Percentiles rank a stretch among this genome's conserved stretches.
Evolutionary conservation across 2,888 invertebrate species (phyloP).

Genomic region (Caenorhabditis sp.): DNA sequence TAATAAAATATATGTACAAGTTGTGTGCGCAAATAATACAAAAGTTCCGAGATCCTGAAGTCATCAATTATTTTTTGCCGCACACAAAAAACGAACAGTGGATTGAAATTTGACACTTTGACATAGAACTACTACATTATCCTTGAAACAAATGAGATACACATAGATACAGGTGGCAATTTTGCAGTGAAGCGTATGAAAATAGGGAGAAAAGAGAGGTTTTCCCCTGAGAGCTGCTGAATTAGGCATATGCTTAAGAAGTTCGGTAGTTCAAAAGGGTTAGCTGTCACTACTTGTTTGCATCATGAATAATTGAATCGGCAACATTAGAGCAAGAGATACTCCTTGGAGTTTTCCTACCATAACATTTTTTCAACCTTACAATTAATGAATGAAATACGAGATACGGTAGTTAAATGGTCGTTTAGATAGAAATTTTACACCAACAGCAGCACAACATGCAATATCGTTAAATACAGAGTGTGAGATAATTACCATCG

Average conservation of each 20-base stretch:
- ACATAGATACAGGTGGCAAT: not conserved
- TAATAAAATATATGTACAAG: conserved; percentile 1
- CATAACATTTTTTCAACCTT: not conserved
- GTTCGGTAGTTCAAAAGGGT: not conserved
- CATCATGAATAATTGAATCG: not conserved
- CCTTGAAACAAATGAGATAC: not conserved
- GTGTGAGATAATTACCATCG: not conserved
- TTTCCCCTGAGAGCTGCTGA: no score
- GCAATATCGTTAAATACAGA: not conserved
- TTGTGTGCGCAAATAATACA: not conserved
- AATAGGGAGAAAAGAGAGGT: no score
- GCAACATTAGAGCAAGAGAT: not conserved
- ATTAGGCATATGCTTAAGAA: no score
- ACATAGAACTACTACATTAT: not conserved
- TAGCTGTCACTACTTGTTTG: not conserved
- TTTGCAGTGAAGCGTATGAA: not conserved
- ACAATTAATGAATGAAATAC: not conserved
- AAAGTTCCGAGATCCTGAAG: not conserved
- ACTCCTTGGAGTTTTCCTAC: not conserved
- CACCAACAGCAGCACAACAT: not conserved
- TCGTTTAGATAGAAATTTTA: not conserved
- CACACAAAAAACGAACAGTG: not conserved
- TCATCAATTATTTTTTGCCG: conserved; percentile 1
- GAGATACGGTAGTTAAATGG: not conserved
- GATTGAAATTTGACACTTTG: not conserved